These are phyloP conservation scores for Muscicapa striata DNA, from an alignment of 2,797 vertebrate genomes.

Conservation along the genomic window DNA sequence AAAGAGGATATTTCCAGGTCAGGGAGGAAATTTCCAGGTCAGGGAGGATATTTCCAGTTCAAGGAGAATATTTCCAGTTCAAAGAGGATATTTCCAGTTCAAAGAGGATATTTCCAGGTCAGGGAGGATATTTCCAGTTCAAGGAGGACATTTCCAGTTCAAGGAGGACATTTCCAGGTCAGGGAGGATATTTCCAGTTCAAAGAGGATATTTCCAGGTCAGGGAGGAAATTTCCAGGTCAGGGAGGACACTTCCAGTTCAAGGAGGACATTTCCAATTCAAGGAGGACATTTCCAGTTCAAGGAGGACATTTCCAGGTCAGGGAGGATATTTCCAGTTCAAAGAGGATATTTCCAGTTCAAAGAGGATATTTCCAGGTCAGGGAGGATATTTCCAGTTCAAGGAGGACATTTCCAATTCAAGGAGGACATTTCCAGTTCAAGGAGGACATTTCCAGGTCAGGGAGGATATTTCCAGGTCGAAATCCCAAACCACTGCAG, in stretches of 20 bases:
- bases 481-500: background rate
- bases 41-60: background rate
- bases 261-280: too few species aligned
- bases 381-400: background rate
- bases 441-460: rapidly evolving
- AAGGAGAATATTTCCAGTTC: too few species aligned
- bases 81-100: background rate
- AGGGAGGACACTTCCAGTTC: background rate
- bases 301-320: background rate
- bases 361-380: too few species aligned
- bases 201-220: background rate
- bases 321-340: too few species aligned
- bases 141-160: too few species aligned
- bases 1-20: background rate
- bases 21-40: too few species aligned
- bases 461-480: background rate
- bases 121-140: background rate
- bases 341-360: too few species aligned
- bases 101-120: rapidly evolving
- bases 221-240: too few species aligned
- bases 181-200: background rate
- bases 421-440: background rate
- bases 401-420: too few species aligned
- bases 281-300: rapidly evolving
- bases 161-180: rapidly evolving